Percentiles rank a stretch among this genome's conserved stretches.
Evolutionary conservation across 2,797 vertebrate species (phyloP).

Genomic region (Phoebastria nigripes): DNA sequence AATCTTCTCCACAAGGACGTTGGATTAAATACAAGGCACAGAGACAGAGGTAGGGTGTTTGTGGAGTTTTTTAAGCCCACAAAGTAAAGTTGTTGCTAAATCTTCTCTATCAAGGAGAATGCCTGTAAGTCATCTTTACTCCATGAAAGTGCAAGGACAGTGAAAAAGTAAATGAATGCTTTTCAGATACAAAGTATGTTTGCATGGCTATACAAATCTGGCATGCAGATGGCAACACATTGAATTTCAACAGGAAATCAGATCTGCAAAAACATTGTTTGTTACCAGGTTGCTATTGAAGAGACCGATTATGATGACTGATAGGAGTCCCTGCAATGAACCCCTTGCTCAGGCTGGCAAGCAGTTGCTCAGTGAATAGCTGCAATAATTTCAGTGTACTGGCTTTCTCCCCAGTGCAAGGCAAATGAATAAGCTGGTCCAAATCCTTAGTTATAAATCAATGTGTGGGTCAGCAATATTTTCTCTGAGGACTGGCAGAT

Average conservation of each 20-base stretch:
- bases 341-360: neutral
- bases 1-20: neutral
- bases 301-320: neutral
- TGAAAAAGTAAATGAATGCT: neutral
- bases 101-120: neutral
- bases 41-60: accelerated
- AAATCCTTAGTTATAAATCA: neutral
- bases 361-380: neutral
- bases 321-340: neutral
- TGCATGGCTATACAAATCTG: neutral
- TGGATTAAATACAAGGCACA: neutral
- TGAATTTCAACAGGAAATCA: neutral
- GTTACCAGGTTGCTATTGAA: neutral
- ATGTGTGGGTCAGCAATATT: neutral
- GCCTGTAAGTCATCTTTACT: neutral
- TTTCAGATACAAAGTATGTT: neutral
- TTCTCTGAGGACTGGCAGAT: neutral
- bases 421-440: neutral
- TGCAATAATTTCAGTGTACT: neutral
- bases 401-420: neutral
- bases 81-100: neutral
- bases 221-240: neutral
- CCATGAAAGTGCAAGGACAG: neutral
- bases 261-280: neutral
- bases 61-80: neutral